Evolutionary conservation across 2,888 invertebrate species (phyloP), one percentile per base, ranked within the genome.

Genomic region (Argynnis bischoffii): DNA sequence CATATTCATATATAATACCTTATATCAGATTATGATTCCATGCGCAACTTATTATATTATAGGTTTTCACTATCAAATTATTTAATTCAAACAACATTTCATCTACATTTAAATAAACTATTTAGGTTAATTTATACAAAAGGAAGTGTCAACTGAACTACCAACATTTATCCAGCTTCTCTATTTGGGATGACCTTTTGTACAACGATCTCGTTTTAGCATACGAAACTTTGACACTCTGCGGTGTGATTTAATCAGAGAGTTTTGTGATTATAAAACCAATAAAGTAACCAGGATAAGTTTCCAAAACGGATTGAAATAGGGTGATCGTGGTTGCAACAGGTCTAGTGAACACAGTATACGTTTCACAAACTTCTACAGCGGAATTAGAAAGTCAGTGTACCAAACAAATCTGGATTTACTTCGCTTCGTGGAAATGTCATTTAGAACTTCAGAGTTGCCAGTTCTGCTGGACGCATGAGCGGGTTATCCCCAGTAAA

Each of bases 301-400:
- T 91, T 90, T 86, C 74, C 81, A 79, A 81, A 86, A 87, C 83
- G 88, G 86, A 87, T 86, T 87, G 91, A 90, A 90, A 90, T 90
- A 90, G 87, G 81, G 84, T 80, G 84, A 80, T 82, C 83, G 92
- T 86, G 92, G 92, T 89, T 88, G 84, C 85, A 82, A 79, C 88
- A 87, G 87, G 85, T 85, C 87, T 85, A 88, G 78, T 80, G 84
- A 82, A 92, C 92, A 91, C 86, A 86, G 87, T 86, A 90, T 90
- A 89, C 90, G 88, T 92, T 92, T 91, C 88, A 91, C 85, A 88
- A 91, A 92, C 87, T 92, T 92, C 87, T 83, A 79, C 78, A 79
- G 75, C 77, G 81, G 88, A 91, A 91, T 92, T 92, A 92, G 90
- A 87, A 90, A 92, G 91, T 90, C 92, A 90, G 86, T 88, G 85